Evolutionary conservation across 1,140 invertebrate genomes (phyloP).

Genomic region (Melipona quadrifasciata): DNA sequence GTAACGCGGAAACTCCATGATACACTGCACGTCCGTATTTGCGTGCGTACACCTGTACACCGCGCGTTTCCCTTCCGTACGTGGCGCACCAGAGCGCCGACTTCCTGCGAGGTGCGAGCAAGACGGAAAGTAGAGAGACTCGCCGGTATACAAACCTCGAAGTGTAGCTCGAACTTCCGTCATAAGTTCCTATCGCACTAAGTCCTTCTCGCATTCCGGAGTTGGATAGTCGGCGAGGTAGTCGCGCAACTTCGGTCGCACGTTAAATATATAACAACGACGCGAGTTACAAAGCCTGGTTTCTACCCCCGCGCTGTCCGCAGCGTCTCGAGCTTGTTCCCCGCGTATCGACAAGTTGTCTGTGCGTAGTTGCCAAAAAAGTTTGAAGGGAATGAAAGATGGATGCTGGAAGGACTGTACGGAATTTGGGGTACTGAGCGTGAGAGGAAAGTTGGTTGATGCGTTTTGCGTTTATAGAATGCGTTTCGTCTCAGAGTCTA

Average conservation of each 20-base stretch:
- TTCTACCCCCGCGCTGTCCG: background rate
- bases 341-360: too few species aligned
- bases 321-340: background rate
- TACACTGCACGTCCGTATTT: background rate
- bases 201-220: slow-evolving; percentile 43
- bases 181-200: slow-evolving; percentile 60
- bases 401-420: too few species aligned
- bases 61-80: too few species aligned
- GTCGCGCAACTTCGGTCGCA: slow-evolving; percentile 50
- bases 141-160: slow-evolving; percentile 32
- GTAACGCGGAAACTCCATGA: slow-evolving; percentile 7
- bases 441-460: too few species aligned
- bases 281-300: slow-evolving; percentile 3
- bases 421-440: too few species aligned
- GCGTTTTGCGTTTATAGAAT: too few species aligned
- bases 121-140: background rate
- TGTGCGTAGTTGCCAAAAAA: too few species aligned
- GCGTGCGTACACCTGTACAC: slow-evolving; percentile 27
- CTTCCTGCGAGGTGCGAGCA: slow-evolving; percentile 21
- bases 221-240: slow-evolving; percentile 45
- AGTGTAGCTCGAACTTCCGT: slow-evolving; percentile 49
- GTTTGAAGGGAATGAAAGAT: too few species aligned
- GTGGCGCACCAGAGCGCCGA: background rate
- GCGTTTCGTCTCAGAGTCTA: too few species aligned
- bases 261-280: slow-evolving; percentile 65